Base-by-base conservation (phyloP, 1,140 invertebrate species). In the Drosophila pallidifrons region DNA sequence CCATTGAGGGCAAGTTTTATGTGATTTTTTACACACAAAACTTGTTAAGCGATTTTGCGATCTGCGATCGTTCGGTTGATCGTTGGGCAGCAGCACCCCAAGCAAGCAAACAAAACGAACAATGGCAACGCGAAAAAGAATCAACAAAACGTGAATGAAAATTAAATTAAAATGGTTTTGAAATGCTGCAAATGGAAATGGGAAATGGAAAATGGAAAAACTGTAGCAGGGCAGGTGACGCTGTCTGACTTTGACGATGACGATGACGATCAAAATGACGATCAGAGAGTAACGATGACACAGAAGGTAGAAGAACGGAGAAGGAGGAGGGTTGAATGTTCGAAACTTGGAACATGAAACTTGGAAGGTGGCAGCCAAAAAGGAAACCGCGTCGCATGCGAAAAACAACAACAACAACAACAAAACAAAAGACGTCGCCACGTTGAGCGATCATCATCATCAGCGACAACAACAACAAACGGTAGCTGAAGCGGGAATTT, bases 21-120 rank as follows among this genome's bases (percentile, higher is more conserved):
- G 85, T 89, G 85, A 90, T 85, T 89, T 88, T 90, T 90, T 85
- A 89, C 85, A 89, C 85, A 89, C 67, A 78, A 72, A 73, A 65
- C 32, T 64, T 75, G 71, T 54, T 58, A 25, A 10, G 58, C 80
- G 54, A 82, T 74, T 55, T 52, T 11, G 41, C 43, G 49, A 52
- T 65, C 25, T 55, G 11, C 41, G 41, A n/a, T 13, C 43, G 65
- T 67, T 75, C 58, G 57, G 38, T 49, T 73, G 75, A 59, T 72
- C 55, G 61, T 13, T 49, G 51, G 49, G 47, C 35, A 60, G 20
- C 20, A 25, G 16, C 57, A 69, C 35, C 41, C 54, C 15, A 70
- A 68, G 43, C 61, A 46, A 58, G 15, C 3, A 57, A 57, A 13
- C 41, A 57, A 10, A 43, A 13, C 16, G 51, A 61, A 58, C 57